Evolutionary conservation across 2,888 invertebrate genomes (phyloP).

Genomic region (Caenorhabditis imperialis): DNA sequence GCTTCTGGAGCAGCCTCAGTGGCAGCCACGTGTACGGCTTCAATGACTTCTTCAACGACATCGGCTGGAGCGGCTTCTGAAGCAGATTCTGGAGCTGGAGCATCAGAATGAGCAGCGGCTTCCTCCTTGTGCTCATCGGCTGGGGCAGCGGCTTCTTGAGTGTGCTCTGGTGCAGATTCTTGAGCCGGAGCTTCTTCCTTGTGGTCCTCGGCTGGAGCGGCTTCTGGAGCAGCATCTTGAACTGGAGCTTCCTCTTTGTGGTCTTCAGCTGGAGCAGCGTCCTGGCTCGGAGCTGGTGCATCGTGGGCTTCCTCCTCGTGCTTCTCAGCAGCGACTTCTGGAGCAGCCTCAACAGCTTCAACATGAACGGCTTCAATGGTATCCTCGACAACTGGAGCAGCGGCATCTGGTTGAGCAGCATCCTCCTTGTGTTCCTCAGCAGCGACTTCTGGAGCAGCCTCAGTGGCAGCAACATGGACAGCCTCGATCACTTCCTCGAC

Average conservation of each 20-base stretch:
- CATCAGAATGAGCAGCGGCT: no score
- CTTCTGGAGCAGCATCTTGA: background rate
- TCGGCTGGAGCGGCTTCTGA: constrained; percentile 6
- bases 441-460: constrained; percentile 9
- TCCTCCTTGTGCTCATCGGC: background rate
- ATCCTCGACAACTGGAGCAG: background rate
- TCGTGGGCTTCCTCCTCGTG: background rate
- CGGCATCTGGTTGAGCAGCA: constrained; percentile 1
- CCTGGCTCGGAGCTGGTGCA: constrained; percentile 2
- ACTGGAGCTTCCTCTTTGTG: constrained; percentile 5
- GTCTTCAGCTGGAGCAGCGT: background rate
- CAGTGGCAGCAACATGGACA: background rate
- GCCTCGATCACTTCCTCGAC: constrained; percentile 1
- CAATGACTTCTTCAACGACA: constrained; percentile 7
- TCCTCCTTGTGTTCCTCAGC: constrained; percentile 3
- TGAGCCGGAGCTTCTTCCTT: no score
- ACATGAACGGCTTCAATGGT: background rate
- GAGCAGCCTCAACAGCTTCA: constrained; percentile 1
- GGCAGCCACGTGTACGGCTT: constrained; percentile 2
- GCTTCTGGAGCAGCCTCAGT: background rate
- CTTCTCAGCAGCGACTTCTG: background rate
- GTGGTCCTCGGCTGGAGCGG: no score
- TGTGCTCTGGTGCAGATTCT: no score
- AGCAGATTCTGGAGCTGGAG: background rate
- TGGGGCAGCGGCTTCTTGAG: no score